These are phyloP conservation scores for Cuculus canorus DNA, from an alignment of 2,797 vertebrate species.

Conservation along the genomic window DNA sequence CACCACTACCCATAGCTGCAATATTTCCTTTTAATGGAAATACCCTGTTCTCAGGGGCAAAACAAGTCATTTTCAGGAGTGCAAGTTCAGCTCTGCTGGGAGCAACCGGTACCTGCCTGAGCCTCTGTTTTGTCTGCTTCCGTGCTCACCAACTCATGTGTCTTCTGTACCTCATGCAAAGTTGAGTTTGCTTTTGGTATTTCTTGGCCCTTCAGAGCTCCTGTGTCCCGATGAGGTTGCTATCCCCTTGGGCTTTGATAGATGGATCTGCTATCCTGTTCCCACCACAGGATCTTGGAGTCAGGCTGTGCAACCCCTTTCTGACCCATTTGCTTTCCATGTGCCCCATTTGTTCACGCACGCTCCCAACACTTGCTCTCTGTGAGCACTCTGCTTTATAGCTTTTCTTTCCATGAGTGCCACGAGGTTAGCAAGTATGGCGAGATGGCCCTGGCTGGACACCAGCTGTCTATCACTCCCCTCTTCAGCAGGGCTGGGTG, in stretches of 20 bases:
- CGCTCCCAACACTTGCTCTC: rapidly evolving
- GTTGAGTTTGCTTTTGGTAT: neutral
- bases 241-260: neutral
- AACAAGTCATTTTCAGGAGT: neutral
- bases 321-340: neutral
- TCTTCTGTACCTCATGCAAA: neutral
- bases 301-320: neutral
- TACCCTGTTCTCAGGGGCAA: neutral
- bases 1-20: neutral
- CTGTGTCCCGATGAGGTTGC: rapidly evolving
- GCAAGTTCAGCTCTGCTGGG: neutral
- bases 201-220: neutral
- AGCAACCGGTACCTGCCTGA: neutral
- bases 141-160: neutral
- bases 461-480: too few relatives aligned
- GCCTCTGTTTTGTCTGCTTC: neutral
- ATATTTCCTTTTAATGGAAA: neutral
- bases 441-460: too few relatives aligned
- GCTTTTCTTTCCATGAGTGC: rapidly evolving
- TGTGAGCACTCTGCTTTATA: neutral
- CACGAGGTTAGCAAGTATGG: neutral
- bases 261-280: neutral
- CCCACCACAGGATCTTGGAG: neutral
- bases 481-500: too few relatives aligned
- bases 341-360: neutral